These are phyloP conservation scores for Cheilosia vulpina DNA, from an alignment of 2,888 invertebrate genomes.

Conservation along the genomic window DNA sequence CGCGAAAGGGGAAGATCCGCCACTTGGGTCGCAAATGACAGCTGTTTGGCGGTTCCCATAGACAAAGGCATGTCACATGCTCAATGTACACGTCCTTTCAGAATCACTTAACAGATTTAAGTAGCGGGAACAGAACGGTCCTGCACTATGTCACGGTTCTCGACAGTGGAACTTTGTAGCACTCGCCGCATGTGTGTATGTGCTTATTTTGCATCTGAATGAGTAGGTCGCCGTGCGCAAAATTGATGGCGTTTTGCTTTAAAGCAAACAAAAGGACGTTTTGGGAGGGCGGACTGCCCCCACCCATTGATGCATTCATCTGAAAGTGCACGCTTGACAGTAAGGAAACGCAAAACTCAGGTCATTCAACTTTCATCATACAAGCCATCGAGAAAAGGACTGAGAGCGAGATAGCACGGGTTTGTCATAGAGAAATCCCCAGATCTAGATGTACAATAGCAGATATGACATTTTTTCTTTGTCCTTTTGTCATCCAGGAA, in stretches of 20 bases:
- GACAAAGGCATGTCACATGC: constrained; percentile 31
- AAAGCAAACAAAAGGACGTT: constrained; percentile 33
- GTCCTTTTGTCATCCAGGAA: constrained; percentile 24
- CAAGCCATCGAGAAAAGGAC: neutral
- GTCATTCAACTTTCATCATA: neutral
- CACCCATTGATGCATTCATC: constrained; percentile 21
- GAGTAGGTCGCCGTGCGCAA: constrained; percentile 40
- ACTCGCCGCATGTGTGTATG: neutral
- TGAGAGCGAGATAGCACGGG: neutral
- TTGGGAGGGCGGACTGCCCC: neutral
- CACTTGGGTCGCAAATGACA: constrained; percentile 40
- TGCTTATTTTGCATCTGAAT: constrained; percentile 23
- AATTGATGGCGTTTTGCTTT: constrained; percentile 10
- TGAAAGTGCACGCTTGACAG: neutral
- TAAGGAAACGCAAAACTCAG: constrained; percentile 3
- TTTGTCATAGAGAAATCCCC: neutral
- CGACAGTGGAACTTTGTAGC: constrained; percentile 23
- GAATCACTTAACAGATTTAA: constrained; percentile 61
- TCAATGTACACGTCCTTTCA: constrained; percentile 45
- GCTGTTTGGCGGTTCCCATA: constrained; percentile 51
- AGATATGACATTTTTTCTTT: constrained; percentile 16
- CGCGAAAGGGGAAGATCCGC: constrained; percentile 8
- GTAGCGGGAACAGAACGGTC: constrained; percentile 44
- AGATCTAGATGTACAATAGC: constrained; percentile 27
- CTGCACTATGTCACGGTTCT: constrained; percentile 42